Evolutionary conservation across 2,113 vertebrate genomes (phyloP), one percentile per base, ranked within the genome.

Genomic region (Pedionomus torquatus): DNA sequence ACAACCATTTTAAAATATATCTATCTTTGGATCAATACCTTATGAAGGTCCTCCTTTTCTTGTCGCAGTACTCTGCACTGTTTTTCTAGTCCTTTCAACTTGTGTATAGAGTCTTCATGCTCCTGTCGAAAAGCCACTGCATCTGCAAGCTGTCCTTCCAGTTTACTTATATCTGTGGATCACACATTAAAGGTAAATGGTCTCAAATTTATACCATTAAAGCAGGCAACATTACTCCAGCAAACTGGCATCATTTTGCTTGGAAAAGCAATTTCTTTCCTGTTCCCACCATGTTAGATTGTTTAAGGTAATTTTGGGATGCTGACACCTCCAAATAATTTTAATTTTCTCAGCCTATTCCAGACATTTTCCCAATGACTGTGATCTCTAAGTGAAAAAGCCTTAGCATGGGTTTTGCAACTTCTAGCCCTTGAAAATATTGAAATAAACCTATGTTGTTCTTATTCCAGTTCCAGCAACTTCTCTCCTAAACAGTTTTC

Each of bases 1-100:
- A 18, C 5, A 10, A 75, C 2, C 5, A 51, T 60, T 88, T 70
- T 15, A 2, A 68, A 35, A 70, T 0, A 1, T 13, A 14, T 54
- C 21, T 49, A 0, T 80, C 15, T 87, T 78, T 46, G 26, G 37
- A 52, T 66, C 71, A 71, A 13, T 98, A 99, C 99, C 99, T 99
- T 99, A 97, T 99, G 99, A 37, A 99, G 96, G 4, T 99, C 99
- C 5, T 99, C 99, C 86, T 99, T 99, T 84, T 99, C 99, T 88
- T 99, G 99, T 25, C 98, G 98, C 26, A 98, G 97, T 12, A 97
- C 89, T 89, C 98, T 99, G 93, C 98, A 98, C 95, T 99, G 99
- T 87, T 98, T 99, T 76, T 99, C 99, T 63, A 99, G 97, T 55
- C 97, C 98, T 96, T 98, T 99, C 48, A 99, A 92, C 85, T 98